Base-by-base conservation (phyloP, 2,888 invertebrate genomes). In the Deilephila elpenor region DNA sequence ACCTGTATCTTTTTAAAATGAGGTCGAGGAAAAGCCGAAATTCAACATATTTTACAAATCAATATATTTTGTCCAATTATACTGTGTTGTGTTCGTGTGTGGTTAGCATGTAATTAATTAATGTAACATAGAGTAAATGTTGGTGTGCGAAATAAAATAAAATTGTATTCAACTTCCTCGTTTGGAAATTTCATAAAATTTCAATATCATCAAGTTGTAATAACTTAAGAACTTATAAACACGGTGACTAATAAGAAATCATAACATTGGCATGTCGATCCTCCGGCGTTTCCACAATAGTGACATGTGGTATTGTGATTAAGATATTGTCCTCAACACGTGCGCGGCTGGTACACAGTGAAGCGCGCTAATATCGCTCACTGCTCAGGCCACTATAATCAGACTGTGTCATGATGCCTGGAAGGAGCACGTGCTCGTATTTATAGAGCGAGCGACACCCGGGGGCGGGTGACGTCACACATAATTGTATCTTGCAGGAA, bases 401-500 rank as follows among this genome's bases (percentile, higher is more conserved):
- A 71, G 59, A 71, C 59, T 71, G 60, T 71, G 71, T 71, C 71
- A 71, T 71, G 59, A 59, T 37, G 71, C 78, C 87, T 89, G 89
- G 88, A 89, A 87, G 85, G 85, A 82, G 84, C 90, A 89, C 91
- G 90, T 87, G 90, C 86, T 76, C 79, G 79, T 93, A 93, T 92
- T 91, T 91, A 88, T 92, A 91, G 89, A 85, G 61, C 83, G 78
- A 86, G 89, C 88, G 86, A 87, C 90, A 90, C 91, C 91, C 91
- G 84, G 89, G 89, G 86, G 85, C 83, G 83, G 75, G 82, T 90
- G 91, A 88, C 91, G 90, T 91, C 25, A 51, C 17, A 20, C 25
- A 44, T 25, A 6, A 25, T 34, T 17, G 25, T 14, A 20, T 51
- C 67, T 51, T 5, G 4, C 67, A 51, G 44, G 44, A 64, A 51